Percentiles rank a stretch among this genome's conserved stretches.
Evolutionary conservation across 2,888 invertebrate species (phyloP).

Genomic region (Trachelus troglodyta): DNA sequence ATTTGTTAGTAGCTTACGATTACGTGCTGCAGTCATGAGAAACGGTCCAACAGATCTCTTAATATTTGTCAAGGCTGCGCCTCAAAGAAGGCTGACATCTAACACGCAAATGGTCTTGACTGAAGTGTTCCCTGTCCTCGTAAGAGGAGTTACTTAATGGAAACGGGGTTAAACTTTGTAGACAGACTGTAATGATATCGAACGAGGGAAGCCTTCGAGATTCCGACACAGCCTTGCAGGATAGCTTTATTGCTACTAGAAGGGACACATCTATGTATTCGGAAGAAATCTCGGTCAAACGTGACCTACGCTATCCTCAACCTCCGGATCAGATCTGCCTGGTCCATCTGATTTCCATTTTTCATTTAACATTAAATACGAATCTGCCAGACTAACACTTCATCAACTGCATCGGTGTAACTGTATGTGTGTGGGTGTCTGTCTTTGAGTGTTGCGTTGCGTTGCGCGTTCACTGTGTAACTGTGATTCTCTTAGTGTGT

Average conservation of each 20-base stretch:
- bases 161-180: not conserved
- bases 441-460: not conserved
- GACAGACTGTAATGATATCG: not conserved
- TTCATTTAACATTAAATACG: not conserved
- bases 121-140: not conserved
- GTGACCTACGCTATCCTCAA: not conserved
- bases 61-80: constrained; percentile 19
- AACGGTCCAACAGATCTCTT: constrained; percentile 21
- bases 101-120: not conserved
- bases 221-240: not conserved
- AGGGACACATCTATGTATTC: not conserved
- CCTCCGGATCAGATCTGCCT: not conserved
- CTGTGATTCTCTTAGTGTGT: constrained; percentile 37
- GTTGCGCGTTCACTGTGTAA: constrained; percentile 25
- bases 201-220: not conserved
- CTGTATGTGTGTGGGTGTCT: not conserved
- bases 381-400: not conserved
- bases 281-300: not conserved
- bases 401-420: not conserved
- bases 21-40: constrained; percentile 25
- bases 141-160: not conserved
- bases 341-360: not conserved
- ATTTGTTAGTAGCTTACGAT: constrained; percentile 17
- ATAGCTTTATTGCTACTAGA: not conserved
- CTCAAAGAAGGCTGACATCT: not conserved